Conservation (phyloP, 2,888 invertebrate genomes). For the Pristionchus fissidentatus region DNA sequence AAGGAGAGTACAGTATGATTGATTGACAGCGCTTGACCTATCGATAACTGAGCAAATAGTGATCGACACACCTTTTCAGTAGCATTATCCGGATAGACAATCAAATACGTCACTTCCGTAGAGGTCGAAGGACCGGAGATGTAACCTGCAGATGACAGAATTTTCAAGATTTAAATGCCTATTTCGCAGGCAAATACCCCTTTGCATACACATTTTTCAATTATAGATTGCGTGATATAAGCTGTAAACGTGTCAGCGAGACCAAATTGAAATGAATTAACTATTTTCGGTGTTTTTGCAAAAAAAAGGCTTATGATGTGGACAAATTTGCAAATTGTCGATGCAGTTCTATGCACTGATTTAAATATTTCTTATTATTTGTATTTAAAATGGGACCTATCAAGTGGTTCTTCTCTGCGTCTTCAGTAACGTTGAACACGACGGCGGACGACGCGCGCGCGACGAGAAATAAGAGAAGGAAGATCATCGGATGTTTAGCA, state of each 20-base stretch:
- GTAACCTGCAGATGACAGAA: slow-evolving; percentile 1
- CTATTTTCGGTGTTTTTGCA: background rate
- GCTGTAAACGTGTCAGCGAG: no score
- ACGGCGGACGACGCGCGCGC: background rate
- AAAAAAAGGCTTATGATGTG: no score
- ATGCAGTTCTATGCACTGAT: no score
- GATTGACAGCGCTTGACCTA: slow-evolving; percentile 5
- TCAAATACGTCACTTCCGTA: slow-evolving; percentile 61
- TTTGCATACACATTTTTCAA: no score
- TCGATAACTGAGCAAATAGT: background rate
- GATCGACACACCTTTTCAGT: slow-evolving; percentile 62
- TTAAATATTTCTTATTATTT: no score
- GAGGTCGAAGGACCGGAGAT: slow-evolving; percentile 42
- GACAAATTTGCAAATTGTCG: no score
- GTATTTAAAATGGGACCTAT: slow-evolving; percentile 7
- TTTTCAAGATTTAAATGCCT: background rate
- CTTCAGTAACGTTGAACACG: slow-evolving; percentile 41
- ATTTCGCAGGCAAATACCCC: background rate
- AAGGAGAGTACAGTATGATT: background rate
- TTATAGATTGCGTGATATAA: no score
- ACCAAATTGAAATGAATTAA: background rate
- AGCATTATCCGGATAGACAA: slow-evolving; percentile 69
- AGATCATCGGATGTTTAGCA: background rate
- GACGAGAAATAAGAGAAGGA: slow-evolving; percentile 20
- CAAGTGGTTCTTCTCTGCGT: background rate